Percentiles rank a stretch among this genome's conserved stretches.
Evolutionary conservation across 2,113 vertebrate genomes (phyloP).

Genomic region (Crypturellus undulatus): DNA sequence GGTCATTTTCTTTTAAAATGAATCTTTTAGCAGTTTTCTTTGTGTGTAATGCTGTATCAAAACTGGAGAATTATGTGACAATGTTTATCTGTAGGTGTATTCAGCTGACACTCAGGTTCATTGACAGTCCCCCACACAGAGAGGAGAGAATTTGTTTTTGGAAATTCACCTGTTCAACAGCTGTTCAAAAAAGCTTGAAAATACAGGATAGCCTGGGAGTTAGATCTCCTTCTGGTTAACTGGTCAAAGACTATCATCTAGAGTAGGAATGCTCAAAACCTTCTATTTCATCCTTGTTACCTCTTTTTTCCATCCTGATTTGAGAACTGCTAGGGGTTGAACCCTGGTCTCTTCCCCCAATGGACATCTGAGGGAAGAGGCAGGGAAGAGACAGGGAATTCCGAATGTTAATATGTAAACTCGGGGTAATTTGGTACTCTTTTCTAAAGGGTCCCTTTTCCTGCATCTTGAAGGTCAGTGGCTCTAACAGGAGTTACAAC

Average conservation of each 20-base stretch:
- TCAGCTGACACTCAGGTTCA: not conserved
- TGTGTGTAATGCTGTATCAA: constrained; percentile 49
- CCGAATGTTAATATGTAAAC: not conserved
- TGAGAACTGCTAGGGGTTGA: not conserved
- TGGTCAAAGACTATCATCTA: not conserved
- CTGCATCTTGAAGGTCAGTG: not conserved
- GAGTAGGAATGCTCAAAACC: not conserved
- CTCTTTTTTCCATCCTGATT: not conserved
- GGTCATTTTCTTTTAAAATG: constrained; percentile 64
- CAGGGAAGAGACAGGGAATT: not conserved
- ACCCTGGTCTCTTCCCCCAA: not conserved
- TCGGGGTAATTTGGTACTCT: not conserved
- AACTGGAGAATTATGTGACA: constrained; percentile 15
- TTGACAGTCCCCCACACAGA: not conserved
- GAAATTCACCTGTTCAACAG: not conserved
- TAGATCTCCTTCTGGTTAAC: not conserved
- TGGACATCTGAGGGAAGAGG: not conserved
- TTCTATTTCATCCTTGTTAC: not conserved
- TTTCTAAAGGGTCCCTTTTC: not conserved
- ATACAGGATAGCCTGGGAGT: not conserved
- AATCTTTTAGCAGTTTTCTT: constrained; percentile 65
- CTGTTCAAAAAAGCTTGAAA: not conserved
- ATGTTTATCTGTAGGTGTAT: constrained; percentile 17
- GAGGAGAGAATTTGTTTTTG: not conserved
- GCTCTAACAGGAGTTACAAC: not conserved